Base-by-base conservation (phyloP, 2,888 invertebrate genomes). In the Chrysina gloriosa region DNA sequence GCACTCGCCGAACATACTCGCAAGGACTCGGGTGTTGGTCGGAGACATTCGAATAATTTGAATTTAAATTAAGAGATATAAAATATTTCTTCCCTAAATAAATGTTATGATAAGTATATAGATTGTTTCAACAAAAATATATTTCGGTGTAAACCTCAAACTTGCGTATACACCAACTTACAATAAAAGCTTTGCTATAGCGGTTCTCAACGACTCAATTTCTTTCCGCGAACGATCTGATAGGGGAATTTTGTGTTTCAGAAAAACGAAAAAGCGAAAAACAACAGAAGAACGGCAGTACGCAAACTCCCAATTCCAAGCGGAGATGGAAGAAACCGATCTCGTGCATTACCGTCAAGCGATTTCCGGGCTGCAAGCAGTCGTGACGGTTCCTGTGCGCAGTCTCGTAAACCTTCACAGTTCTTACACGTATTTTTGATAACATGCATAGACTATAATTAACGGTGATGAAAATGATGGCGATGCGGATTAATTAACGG, bases 301-400 rank as follows among this genome's bases (percentile, higher is more conserved):
- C 80, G 27, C 80, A 79, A 70, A 77, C 78, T 63, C 72, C 72
- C 77, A 81, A 82, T 72, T 77, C 80, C 56, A 87, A 86, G 75
- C 82, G 85, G 70, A 82, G 86, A 69, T 87, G 87, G 85, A 85
- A 85, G 69, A 87, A 87, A 74, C 86, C 87, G 19, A 87, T 87
- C 69, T 86, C 87, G 14, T 88, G 88, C 77, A 85, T 88, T 75
- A 85, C 85, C 66, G 85, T 87, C 64, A 86, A 86, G 77, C 86
- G 86, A 80, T 84, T 89, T 74, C 86, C 88, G 39, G 86, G 87
- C 6, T 89, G 89, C 78, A 88, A 87, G 75, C 87, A 88, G 75
- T 89, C 89, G 83, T 89, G 88, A 88, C 83, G 80, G 45, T 58
- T 47, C 11, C 31, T 65, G 29, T 65, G 56, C 25, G 42, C 27